Evolutionary conservation across 2,797 vertebrate species (phyloP).

Genomic region (Cyprinodon diabolis): DNA sequence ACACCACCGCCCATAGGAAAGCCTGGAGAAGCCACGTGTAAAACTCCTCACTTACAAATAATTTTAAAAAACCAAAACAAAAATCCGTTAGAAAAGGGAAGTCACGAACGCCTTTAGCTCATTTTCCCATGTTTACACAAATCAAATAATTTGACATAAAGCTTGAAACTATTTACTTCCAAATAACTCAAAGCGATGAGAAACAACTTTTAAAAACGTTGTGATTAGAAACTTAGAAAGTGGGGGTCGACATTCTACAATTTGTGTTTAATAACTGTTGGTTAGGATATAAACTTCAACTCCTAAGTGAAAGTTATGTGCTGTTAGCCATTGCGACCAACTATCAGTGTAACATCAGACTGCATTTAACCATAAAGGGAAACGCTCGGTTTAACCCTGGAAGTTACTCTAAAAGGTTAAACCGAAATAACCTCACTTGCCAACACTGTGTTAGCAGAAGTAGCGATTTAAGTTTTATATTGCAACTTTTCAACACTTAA

Average conservation of each 20-base stretch:
- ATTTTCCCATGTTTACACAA: neutral
- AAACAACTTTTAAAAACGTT: neutral
- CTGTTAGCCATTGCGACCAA: too few relatives aligned
- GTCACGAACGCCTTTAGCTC: neutral
- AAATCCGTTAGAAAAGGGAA: neutral
- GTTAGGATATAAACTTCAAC: neutral
- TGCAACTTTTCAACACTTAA: neutral
- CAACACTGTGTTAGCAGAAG: slow-evolving; percentile 22
- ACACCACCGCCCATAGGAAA: slow-evolving; percentile 54
- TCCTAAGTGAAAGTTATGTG: neutral
- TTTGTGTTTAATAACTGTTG: neutral
- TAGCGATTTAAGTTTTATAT: slow-evolving; percentile 22
- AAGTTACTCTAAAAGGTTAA: slow-evolving; percentile 11
- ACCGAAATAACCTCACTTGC: slow-evolving; percentile 16
- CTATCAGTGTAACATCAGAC: neutral
- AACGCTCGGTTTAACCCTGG: neutral
- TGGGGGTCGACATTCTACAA: neutral
- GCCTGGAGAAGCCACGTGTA: slow-evolving; percentile 60
- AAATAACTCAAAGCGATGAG: neutral
- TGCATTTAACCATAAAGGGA: neutral
- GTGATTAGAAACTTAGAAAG: neutral
- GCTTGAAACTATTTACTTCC: neutral
- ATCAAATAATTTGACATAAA: neutral
- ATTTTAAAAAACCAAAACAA: slow-evolving; percentile 11
- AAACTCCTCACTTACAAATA: slow-evolving; percentile 22